Percentiles rank a stretch among this genome's conserved stretches.
Conservation (phyloP, 2,888 invertebrate species). For the Drosophila tripunctata region DNA sequence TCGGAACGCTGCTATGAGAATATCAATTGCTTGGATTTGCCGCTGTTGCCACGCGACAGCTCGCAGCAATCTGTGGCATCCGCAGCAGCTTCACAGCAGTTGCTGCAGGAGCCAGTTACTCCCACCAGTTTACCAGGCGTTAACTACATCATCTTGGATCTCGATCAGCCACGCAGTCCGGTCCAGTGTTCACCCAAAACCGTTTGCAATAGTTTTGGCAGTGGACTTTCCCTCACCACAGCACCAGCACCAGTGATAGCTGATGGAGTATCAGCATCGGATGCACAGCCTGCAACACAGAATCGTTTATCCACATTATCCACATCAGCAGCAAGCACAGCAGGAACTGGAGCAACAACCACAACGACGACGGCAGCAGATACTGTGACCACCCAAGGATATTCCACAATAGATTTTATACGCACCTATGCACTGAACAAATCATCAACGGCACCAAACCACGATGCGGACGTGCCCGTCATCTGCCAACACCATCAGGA, state of each 20-base stretch:
- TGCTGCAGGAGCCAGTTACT: slow-evolving; percentile 51
- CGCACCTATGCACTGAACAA: slow-evolving; percentile 95
- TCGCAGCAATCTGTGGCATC: slow-evolving; percentile 51
- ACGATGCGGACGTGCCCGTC: slow-evolving; percentile 32
- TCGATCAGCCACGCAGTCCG: slow-evolving; percentile 82
- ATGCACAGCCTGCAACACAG: neutral
- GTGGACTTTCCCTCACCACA: slow-evolving; percentile 53
- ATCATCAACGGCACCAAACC: slow-evolving; percentile 84
- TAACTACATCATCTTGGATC: slow-evolving; percentile 83
- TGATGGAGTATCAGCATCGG: slow-evolving; percentile 5
- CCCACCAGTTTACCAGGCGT: slow-evolving; percentile 71
- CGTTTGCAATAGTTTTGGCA: slow-evolving; percentile 49
- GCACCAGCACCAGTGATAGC: slow-evolving; percentile 19
- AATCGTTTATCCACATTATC: slow-evolving; percentile 11
- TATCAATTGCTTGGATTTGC: slow-evolving; percentile 75
- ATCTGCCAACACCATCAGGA: slow-evolving; percentile 84
- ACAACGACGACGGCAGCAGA: slow-evolving; percentile 10
- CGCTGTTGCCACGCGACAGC: slow-evolving; percentile 58
- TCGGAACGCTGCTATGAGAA: slow-evolving; percentile 82
- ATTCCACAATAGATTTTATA: slow-evolving; percentile 93
- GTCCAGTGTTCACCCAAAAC: slow-evolving; percentile 61
- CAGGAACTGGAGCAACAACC: neutral
- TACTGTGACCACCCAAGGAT: slow-evolving; percentile 60
- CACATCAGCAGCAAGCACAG: neutral
- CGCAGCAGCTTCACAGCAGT: too few species aligned